Evolutionary conservation across 2,888 invertebrate genomes (phyloP), one percentile per base, ranked within the genome.

Genomic region (Poecilus cupreus): DNA sequence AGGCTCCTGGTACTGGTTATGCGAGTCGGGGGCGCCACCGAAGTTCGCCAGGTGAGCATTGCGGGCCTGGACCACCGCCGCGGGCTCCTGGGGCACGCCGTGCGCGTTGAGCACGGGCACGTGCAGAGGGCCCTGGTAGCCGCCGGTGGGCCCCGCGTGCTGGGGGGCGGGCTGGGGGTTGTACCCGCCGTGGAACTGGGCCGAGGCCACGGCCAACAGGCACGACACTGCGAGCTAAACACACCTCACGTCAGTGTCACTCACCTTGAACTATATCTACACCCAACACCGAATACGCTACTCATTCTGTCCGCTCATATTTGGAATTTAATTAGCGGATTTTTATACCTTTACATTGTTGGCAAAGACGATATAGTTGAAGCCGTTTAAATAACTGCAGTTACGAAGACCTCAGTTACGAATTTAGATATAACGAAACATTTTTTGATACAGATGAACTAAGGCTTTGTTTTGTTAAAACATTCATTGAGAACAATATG

Each of bases 31-130:
- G 11, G 46, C 46, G 6, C 64, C 82, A 16, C 20, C 51, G 51
- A 80, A 70, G 43, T 75, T 64, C 10, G 82, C 64, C 6, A 82
- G 60, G 64, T 82, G 82, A n/a, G 57, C 76, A 16, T 81, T 76
- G 4, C 82, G 51, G 13, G 82, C 82, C 13, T 76, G 77, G 16
- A 77, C 49, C 11, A 82, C 81, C 51, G 76, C 82, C 5, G 76
- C 72, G 1, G 82, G 81, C 49, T 82, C 82, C 13, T 77, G 49
- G 10, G 82, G 82, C 1, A 82, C 82, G 5, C 82, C 82, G 70
- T 77, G 72, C 16, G 74, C 81, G 18, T 72, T 81, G 64, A 82
- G 57, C 32, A 81, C 78, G 39, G 82, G 82, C 11, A 81, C 64
- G 72, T 82, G 81, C 6, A 82, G 37, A 24, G 80, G 82, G 18